Conservation (phyloP, 2,888 invertebrate species). For the Onchidella celtica region DNA sequence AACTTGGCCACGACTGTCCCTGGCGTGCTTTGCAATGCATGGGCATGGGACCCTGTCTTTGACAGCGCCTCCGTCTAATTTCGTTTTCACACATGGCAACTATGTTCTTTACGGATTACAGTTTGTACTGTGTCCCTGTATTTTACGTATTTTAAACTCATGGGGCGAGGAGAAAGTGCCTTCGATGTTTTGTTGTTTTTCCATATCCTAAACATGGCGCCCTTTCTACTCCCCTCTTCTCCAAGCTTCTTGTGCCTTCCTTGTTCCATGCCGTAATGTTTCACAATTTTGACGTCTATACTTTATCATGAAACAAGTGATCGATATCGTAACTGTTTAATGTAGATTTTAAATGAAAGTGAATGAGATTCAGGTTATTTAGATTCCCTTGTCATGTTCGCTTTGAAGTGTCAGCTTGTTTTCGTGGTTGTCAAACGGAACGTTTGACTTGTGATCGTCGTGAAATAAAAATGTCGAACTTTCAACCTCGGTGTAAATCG, state of each 20-base stretch:
- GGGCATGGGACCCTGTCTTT: not conserved
- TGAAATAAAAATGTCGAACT: slow-evolving; percentile 46
- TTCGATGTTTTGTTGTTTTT: slow-evolving; percentile 9
- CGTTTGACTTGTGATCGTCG: slow-evolving; percentile 29
- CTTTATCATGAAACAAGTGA: not conserved
- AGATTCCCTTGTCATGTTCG: too few relatives aligned
- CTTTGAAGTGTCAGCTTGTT: too few relatives aligned
- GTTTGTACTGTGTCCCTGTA: not conserved
- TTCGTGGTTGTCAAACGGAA: slow-evolving; percentile 1
- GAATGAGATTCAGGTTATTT: too few relatives aligned
- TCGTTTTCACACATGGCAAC: not conserved
- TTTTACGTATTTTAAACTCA: not conserved
- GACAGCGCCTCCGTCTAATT: not conserved
- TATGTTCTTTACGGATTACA: not conserved
- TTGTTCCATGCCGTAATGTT: not conserved
- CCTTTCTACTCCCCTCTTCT: slow-evolving; percentile 51
- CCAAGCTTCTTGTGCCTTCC: not conserved
- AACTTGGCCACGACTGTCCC: slow-evolving; percentile 35
- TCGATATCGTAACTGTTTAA: too few relatives aligned
- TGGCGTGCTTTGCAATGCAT: slow-evolving; percentile 30
- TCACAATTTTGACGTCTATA: not conserved
- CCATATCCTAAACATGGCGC: slow-evolving; percentile 61
- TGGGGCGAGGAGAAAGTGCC: not conserved
- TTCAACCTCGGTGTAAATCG: not conserved
- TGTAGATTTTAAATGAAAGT: too few relatives aligned